Conservation (phyloP, 2,113 vertebrate species). For the Pampusana beccarii region DNA sequence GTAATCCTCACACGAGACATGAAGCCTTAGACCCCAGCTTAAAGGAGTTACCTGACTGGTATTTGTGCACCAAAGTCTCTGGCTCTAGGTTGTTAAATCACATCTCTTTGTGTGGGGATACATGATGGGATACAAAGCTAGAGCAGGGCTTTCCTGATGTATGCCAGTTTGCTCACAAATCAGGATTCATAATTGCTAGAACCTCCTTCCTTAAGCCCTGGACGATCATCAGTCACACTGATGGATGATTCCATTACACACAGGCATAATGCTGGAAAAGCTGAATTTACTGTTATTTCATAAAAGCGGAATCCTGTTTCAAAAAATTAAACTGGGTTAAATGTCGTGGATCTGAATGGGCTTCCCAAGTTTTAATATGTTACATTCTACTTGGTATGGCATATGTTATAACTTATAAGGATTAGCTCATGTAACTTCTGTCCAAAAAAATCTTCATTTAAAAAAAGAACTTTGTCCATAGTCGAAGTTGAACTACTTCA, state of each 20-base stretch:
- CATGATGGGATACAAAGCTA: neutral
- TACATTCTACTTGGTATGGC: neutral
- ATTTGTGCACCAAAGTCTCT: neutral
- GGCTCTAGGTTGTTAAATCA: neutral
- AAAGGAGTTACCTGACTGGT: neutral
- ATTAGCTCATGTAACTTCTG: conserved; percentile 10
- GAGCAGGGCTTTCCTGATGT: neutral
- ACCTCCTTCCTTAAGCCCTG: neutral
- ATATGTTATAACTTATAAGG: neutral
- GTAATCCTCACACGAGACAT: rapidly evolving
- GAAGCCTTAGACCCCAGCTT: rapidly evolving
- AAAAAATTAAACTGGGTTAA: neutral
- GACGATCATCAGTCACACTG: neutral
- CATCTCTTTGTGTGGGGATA: neutral
- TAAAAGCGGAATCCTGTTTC: neutral
- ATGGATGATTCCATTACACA: neutral
- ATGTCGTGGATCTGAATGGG: neutral
- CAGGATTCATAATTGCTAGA: neutral
- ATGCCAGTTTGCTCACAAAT: neutral
- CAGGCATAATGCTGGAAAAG: neutral
- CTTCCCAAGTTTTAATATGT: neutral
- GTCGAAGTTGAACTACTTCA: neutral
- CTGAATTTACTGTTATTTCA: neutral
- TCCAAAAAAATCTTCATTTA: conserved; percentile 1
- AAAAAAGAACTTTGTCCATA: neutral